phyloP scores from a whole-genome alignment of 1,140 invertebrate genomes.

The Venustaconcha ellipsiformis region DNA sequence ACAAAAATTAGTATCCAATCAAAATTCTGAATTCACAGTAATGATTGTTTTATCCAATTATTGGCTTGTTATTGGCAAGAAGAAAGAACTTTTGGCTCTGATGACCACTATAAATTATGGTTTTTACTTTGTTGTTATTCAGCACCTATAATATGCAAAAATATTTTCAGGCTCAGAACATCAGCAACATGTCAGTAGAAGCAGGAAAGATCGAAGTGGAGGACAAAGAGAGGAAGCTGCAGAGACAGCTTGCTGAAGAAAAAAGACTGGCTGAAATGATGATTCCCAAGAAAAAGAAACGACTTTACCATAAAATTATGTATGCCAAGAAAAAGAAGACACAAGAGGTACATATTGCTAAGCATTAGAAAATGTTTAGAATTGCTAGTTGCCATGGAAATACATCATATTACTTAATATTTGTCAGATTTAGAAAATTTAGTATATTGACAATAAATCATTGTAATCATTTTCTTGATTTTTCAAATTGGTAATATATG shows the following conservation, averaged over 20 bases:
- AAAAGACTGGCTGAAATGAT: constrained; percentile 92
- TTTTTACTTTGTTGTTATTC: no score
- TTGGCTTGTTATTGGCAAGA: no score
- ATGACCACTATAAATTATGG: no score
- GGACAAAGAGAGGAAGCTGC: constrained; percentile 77
- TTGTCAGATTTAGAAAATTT: neutral
- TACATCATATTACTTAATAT: neutral
- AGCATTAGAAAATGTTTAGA: neutral
- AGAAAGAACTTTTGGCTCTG: no score
- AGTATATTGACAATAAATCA: neutral
- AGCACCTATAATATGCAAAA: no score
- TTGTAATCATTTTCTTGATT: no score
- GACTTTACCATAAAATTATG: constrained; percentile 95
- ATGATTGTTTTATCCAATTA: no score
- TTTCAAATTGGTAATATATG: neutral
- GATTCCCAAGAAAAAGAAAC: constrained; percentile 93
- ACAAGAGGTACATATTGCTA: constrained; percentile 76
- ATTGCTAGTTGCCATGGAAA: neutral
- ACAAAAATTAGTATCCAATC: no score
- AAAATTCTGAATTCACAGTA: no score
- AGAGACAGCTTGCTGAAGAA: constrained; percentile 85
- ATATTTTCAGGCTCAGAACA: constrained; percentile 34
- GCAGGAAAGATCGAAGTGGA: constrained; percentile 80
- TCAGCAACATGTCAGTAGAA: constrained; percentile 78
- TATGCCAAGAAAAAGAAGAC: constrained; percentile 82